A percentile compares a stretch with the other conserved stretches of the same genome.
Evolutionary conservation across 2,888 invertebrate species (phyloP).

Genomic region (Eupithecia exiguata): DNA sequence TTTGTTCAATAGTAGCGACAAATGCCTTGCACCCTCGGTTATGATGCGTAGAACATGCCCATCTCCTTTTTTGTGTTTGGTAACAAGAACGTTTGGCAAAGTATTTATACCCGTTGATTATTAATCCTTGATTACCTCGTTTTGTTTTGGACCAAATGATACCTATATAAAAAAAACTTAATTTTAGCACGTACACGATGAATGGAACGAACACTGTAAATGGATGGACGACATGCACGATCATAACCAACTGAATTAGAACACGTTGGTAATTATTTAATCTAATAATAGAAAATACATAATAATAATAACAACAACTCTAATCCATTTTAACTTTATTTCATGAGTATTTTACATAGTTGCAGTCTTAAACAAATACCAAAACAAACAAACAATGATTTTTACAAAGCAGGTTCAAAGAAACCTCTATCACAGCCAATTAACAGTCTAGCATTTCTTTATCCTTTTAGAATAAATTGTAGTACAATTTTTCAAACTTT

Average conservation of each 20-base stretch:
- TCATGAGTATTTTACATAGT: not conserved
- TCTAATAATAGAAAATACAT: not conserved
- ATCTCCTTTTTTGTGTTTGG: constrained; percentile 35
- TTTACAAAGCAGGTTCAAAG: not conserved
- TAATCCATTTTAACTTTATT: not conserved
- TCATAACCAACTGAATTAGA: not conserved
- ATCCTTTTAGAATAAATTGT: not conserved
- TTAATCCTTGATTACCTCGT: constrained; percentile 19
- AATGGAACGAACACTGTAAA: not conserved
- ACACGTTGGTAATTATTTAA: not conserved
- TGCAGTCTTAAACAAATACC: not conserved
- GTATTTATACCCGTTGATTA: constrained; percentile 13
- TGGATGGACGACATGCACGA: not conserved
- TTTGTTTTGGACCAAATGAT: constrained; percentile 12
- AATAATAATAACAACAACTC: not conserved
- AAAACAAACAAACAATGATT: not conserved
- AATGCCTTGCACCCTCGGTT: constrained; percentile 51
- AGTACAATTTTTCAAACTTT: not conserved
- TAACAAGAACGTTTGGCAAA: constrained; percentile 8
- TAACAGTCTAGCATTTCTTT: not conserved
- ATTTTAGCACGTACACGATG: too few species aligned
- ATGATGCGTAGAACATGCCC: constrained; percentile 56
- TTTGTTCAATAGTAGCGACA: constrained; percentile 42
- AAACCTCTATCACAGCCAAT: constrained; percentile 8
- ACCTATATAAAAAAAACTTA: constrained; percentile 9